A percentile compares a stretch with the other conserved stretches of the same genome.
These are phyloP conservation scores for Erynnis tages DNA, from an alignment of 2,888 invertebrate species.

Conservation along the genomic window DNA sequence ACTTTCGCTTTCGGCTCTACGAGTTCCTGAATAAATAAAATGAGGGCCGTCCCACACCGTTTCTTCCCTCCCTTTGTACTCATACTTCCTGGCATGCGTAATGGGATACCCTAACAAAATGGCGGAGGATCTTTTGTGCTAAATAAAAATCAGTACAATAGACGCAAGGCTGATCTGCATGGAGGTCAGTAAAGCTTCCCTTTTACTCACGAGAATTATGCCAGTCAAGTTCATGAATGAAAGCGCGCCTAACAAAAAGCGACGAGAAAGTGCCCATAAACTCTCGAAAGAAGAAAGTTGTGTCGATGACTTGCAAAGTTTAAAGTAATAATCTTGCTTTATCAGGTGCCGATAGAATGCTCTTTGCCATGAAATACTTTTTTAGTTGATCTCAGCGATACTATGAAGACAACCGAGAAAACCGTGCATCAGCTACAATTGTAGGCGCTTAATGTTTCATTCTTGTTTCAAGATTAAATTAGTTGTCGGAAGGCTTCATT, in stretches of 20 bases:
- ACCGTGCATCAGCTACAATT: too few species aligned
- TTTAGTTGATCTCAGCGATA: too few species aligned
- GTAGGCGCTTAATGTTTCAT: too few species aligned
- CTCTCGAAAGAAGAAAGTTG: neutral
- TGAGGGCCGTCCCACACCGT: conserved; percentile 63
- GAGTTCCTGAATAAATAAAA: conserved; percentile 73
- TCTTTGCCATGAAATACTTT: too few species aligned
- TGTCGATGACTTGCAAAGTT: neutral
- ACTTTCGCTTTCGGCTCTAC: conserved; percentile 56
- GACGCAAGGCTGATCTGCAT: conserved; percentile 35
- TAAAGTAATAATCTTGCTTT: too few species aligned
- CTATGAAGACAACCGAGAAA: too few species aligned
- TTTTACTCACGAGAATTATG: conserved; percentile 21
- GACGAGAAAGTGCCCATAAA: neutral
- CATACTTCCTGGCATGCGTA: conserved; percentile 69
- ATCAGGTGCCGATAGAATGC: too few species aligned
- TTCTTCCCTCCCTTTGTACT: conserved; percentile 66
- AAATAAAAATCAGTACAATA: conserved; percentile 65
- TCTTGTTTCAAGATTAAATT: too few species aligned
- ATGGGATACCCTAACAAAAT: conserved; percentile 69
- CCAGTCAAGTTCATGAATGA: conserved; percentile 14
- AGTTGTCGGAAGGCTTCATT: too few species aligned
- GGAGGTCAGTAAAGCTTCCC: conserved; percentile 31
- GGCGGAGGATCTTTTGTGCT: conserved; percentile 60
- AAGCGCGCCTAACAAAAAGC: neutral